A percentile compares a stretch with the other conserved stretches of the same genome.
Conservation (phyloP, 2,797 vertebrate genomes). For the Brachyrhaphis roseni region DNA sequence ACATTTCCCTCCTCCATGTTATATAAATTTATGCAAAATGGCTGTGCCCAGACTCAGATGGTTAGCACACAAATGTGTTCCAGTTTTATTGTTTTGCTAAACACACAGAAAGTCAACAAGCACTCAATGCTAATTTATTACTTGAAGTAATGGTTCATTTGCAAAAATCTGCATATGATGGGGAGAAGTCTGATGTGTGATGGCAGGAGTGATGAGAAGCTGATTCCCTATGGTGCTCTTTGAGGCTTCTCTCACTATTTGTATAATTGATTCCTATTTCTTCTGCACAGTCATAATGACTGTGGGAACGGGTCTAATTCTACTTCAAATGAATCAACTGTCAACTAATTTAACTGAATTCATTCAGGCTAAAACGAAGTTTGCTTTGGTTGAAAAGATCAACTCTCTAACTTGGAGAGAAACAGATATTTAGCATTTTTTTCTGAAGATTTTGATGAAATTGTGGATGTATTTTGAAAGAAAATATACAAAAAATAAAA, state of each 20-base stretch:
- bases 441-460: background rate
- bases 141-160: conserved; percentile 60
- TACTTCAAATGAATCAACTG: conserved; percentile 51
- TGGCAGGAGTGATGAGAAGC: conserved; percentile 38
- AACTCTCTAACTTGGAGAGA: conserved; percentile 17
- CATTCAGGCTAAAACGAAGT: conserved; percentile 41
- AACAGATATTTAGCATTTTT: background rate
- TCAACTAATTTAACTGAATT: conserved; percentile 57
- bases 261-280: conserved; percentile 28
- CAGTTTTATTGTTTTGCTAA: conserved; percentile 51
- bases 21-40: conserved; percentile 2
- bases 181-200: conserved; percentile 26
- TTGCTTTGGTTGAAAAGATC: conserved; percentile 16
- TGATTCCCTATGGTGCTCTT: conserved; percentile 38
- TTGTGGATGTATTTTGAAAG: too few relatives aligned
- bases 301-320: conserved; percentile 38
- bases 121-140: conserved; percentile 54
- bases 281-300: conserved; percentile 37
- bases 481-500: background rate
- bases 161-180: conserved; percentile 64
- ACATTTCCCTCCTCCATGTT: background rate
- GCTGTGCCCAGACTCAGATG: conserved; percentile 18
- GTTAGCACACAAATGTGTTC: conserved; percentile 46
- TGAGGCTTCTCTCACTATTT: conserved; percentile 12
- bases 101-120: conserved; percentile 46